Base-by-base conservation (phyloP, 2,797 vertebrate species). In the Falco peregrinus region DNA sequence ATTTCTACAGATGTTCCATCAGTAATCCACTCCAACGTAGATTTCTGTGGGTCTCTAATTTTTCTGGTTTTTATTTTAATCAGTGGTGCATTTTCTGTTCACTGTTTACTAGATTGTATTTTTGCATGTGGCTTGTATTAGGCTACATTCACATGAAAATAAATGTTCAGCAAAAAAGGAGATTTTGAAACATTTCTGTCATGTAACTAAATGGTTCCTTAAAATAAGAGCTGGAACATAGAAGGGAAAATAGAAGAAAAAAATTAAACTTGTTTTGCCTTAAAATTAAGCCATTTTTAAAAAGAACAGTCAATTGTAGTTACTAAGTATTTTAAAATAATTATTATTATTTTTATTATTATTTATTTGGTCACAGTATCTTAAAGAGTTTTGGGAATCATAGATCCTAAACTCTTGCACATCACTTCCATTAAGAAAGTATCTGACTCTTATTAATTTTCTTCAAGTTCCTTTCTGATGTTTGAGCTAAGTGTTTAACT, bases 111-210 rank as follows among this genome's bases (percentile, higher is more conserved):
- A 78, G 56, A 29, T 77, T 17, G 21, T 28, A 24, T 75, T 90
- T 85, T 83, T 84, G 74, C 61, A 24, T 43, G 37, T 8, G 16
- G 76, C 45, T 82, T 73, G 9, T 64, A 29, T 84, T 59, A 79
- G 74, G 43, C 67, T 88, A 31, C 64, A 48, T 73, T 91, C 54
- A 63, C n/a, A 18, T 76, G 76, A 86, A 88, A 96, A 86, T 75
- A 50, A 80, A 73, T 0, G 0, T 81, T 90, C 73, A 94, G 85
- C 43, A 76, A 88, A 92, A 76, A 89, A 86, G 39, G 75, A 93
- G 70, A 78, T 88, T 95, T 65, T 84, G 83, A 81, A 94, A 63
- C 35, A 60, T 86, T 88, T 84, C n/a, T 95, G 69, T 87, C 74
- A 70, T 0, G 1, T 77, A 81, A 84, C 35, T 61, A 78, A 94